Evolutionary conservation across 2,797 vertebrate genomes (phyloP).

Genomic region (Cyclopterus lumpus): DNA sequence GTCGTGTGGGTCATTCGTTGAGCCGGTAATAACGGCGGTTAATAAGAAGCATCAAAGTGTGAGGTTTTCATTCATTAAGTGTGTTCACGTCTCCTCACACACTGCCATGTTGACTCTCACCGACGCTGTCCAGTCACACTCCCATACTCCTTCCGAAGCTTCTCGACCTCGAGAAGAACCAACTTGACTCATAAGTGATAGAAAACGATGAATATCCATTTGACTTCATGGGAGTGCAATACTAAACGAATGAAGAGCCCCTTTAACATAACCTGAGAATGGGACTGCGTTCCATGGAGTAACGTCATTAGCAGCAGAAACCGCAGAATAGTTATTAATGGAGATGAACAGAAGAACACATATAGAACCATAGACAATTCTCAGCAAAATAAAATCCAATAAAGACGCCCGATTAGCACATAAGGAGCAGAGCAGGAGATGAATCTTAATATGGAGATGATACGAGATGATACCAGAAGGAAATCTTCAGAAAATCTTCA

Average conservation of each 20-base stretch:
- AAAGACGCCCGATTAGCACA: conserved; percentile 52
- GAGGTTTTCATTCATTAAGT: neutral
- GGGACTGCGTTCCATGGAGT: too few relatives aligned
- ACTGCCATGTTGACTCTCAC: neutral
- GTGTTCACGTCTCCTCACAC: too few relatives aligned
- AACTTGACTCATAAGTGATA: neutral
- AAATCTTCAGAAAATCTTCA: conserved; percentile 16
- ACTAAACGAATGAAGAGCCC: too few relatives aligned
- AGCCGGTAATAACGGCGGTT: neutral
- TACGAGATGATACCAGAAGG: neutral
- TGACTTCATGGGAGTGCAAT: too few relatives aligned
- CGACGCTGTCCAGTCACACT: neutral
- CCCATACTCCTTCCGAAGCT: neutral
- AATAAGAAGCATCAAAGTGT: conserved; percentile 6
- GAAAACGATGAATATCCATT: too few relatives aligned
- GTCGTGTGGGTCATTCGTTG: too few relatives aligned
- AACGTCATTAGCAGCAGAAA: neutral
- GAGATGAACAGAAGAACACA: conserved; percentile 4
- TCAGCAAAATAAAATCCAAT: neutral
- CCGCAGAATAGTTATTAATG: conserved; percentile 2
- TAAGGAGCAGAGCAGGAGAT: conserved; percentile 38
- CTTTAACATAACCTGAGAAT: too few relatives aligned
- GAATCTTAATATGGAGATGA: conserved; percentile 49
- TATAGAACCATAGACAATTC: neutral
- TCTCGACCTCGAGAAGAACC: neutral